phyloP scores from a whole-genome alignment of 1,140 invertebrate genomes.

The Habropoda laboriosa region DNA sequence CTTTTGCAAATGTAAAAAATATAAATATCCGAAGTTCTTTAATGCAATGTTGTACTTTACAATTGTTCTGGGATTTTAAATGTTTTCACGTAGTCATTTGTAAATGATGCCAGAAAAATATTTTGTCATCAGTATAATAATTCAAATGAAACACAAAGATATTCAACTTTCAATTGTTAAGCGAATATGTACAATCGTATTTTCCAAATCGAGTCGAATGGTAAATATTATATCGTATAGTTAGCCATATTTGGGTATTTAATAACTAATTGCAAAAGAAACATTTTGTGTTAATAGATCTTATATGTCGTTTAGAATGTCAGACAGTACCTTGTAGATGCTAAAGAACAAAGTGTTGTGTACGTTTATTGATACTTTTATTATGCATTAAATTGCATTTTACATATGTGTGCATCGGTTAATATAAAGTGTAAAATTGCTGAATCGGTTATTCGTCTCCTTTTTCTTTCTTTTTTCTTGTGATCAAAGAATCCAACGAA shows the following conservation, averaged over 20 bases:
- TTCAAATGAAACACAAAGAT: neutral
- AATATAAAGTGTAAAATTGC: slow-evolving; percentile 14
- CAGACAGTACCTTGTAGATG: slow-evolving; percentile 17
- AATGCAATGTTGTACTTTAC: neutral
- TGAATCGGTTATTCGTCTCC: neutral
- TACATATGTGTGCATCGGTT: neutral
- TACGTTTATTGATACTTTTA: neutral
- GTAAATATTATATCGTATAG: slow-evolving; percentile 14
- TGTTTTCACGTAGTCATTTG: neutral
- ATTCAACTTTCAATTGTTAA: neutral
- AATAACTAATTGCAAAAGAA: slow-evolving; percentile 8
- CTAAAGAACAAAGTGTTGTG: slow-evolving; percentile 8
- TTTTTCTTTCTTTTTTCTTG: neutral
- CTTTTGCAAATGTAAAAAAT: neutral
- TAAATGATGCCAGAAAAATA: slow-evolving; percentile 1
- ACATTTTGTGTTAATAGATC: slow-evolving; percentile 14
- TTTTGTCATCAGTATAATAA: slow-evolving; percentile 6
- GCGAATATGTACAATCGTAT: neutral
- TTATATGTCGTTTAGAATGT: slow-evolving; percentile 9
- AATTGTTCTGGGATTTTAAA: neutral
- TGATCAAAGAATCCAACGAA: neutral
- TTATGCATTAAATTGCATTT: slow-evolving; percentile 31
- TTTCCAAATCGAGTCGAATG: slow-evolving; percentile 12
- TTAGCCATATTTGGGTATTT: slow-evolving; percentile 28
- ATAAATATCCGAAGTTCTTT: neutral